Percentiles rank a stretch among this genome's conserved stretches.
Evolutionary conservation across 2,888 invertebrate genomes (phyloP).

Genomic region (Podabrus alpinus): DNA sequence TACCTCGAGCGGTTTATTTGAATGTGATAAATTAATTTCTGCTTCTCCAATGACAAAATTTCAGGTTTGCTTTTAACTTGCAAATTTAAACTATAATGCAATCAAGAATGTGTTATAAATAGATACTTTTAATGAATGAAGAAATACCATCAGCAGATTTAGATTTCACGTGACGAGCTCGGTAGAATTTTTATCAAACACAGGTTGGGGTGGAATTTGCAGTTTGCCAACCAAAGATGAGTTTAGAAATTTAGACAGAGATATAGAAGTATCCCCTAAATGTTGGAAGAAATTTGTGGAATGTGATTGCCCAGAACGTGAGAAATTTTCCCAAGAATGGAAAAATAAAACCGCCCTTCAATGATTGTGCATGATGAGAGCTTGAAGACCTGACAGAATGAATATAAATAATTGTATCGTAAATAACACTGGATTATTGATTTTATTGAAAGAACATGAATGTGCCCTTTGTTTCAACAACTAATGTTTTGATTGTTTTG

Average conservation of each 20-base stretch:
- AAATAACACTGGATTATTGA: no score
- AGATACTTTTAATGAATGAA: slow-evolving; percentile 86
- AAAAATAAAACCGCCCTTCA: slow-evolving; percentile 93
- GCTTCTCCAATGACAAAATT: slow-evolving; percentile 96
- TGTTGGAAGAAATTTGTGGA: slow-evolving; percentile 97
- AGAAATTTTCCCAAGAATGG: slow-evolving; percentile 98
- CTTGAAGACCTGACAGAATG: slow-evolving; percentile 93
- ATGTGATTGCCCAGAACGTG: slow-evolving; percentile 91
- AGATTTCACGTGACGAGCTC: slow-evolving; percentile 95
- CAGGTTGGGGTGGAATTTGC: slow-evolving; percentile 94
- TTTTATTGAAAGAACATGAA: no score
- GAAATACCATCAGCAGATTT: slow-evolving; percentile 84
- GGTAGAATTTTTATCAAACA: slow-evolving; percentile 91
- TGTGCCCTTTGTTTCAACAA: no score
- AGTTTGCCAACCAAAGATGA: slow-evolving; percentile 88
- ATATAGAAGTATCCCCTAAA: slow-evolving; percentile 95
- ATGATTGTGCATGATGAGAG: slow-evolving; percentile 93
- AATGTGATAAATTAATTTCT: slow-evolving; percentile 95
- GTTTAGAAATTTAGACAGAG: slow-evolving; percentile 90
- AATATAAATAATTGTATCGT: no score
- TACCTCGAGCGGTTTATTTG: slow-evolving; percentile 91
- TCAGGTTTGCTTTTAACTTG: slow-evolving; percentile 63
- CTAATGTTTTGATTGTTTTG: no score
- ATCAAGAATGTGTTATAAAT: slow-evolving; percentile 26
- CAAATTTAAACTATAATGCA: background rate